Evolutionary conservation across 2,888 invertebrate genomes (phyloP), one percentile per base, ranked within the genome.

Genomic region (Dichetophora obliterata): DNA sequence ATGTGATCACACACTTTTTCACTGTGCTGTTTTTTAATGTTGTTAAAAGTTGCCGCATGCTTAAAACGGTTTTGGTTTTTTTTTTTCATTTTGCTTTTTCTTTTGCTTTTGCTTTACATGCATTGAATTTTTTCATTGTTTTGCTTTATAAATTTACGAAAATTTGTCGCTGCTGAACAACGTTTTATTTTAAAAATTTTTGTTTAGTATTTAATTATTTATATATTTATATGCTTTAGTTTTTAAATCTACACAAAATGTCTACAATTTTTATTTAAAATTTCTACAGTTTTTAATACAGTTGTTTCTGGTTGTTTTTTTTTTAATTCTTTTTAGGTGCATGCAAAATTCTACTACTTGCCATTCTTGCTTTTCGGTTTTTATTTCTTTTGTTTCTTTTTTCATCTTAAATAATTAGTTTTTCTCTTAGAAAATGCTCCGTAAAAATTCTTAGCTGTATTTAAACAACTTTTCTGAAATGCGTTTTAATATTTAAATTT

Each of bases 191-290:
- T 24, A 14, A 27, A 50, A 50, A 68, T 31, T 50, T 24, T n/a
- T 52, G 27, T 19, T 65, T 37, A 24, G 16, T 66, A 19, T 22
- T 22, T 43, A 48, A 22, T 22, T 48, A 11, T 43, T n/a, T 43
- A 50, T 50, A 50, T 48, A 22, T 48, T 2, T 59, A 16, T 24
- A 59, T 68, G 50, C 50, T 19, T 24, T 27, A 63, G 27, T 27
- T 34, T 63, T 4, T 16, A 54, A 69, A 8, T 72, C 72, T 72
- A 61, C 72, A 57, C 71, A 72, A 71, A 71, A 43, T 57, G 72
- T 72, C 72, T 72, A 72, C 72, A 61, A 54, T 70, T 4, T 72
- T 59, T 61, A 59, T 72, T 72, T 61, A 72, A 72, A 72, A 72
- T 72, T 72, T 72, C 72, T 72, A 72, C 72, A 72, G 59, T 71